Conservation (phyloP, 2,113 vertebrate genomes). For the Mus pahari region DNA sequence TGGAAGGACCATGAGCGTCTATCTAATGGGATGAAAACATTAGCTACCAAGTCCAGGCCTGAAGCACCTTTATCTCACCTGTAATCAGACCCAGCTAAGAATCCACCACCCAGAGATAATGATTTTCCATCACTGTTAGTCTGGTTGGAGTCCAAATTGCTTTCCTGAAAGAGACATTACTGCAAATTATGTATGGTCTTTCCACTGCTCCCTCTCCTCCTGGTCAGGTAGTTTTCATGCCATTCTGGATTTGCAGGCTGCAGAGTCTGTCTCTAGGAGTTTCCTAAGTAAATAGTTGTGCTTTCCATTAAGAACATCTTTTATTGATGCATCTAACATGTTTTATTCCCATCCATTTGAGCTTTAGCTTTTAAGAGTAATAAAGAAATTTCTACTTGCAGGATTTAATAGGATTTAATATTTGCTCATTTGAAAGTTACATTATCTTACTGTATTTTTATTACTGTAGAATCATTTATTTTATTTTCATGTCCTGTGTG, state of each 20-base stretch:
- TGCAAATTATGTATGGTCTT: background rate
- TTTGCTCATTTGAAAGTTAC: background rate
- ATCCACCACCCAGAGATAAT: background rate
- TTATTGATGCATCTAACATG: slow-evolving; percentile 8
- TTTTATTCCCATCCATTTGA: background rate
- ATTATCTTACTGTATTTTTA: background rate
- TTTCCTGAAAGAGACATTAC: background rate
- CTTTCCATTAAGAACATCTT: background rate
- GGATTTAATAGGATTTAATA: slow-evolving; percentile 14
- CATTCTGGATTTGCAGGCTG: background rate
- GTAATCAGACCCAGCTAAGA: slow-evolving; percentile 26
- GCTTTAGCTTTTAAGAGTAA: slow-evolving; percentile 31
- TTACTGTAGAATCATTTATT: background rate
- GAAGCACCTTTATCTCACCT: slow-evolving; percentile 5
- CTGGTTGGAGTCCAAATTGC: slow-evolving; percentile 39
- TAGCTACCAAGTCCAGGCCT: background rate
- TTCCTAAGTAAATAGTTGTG: slow-evolving; percentile 30
- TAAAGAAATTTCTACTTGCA: background rate
- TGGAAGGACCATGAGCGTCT: slow-evolving; percentile 16
- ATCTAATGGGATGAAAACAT: slow-evolving; percentile 22
- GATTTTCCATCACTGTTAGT: slow-evolving; percentile 4
- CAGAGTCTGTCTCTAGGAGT: background rate
- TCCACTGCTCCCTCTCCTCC: background rate
- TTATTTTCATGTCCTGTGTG: background rate
- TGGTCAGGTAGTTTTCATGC: background rate